A percentile compares a stretch with the other conserved stretches of the same genome.
Evolutionary conservation across 2,113 vertebrate species (phyloP).

Genomic region (Bujurquina vittata): DNA sequence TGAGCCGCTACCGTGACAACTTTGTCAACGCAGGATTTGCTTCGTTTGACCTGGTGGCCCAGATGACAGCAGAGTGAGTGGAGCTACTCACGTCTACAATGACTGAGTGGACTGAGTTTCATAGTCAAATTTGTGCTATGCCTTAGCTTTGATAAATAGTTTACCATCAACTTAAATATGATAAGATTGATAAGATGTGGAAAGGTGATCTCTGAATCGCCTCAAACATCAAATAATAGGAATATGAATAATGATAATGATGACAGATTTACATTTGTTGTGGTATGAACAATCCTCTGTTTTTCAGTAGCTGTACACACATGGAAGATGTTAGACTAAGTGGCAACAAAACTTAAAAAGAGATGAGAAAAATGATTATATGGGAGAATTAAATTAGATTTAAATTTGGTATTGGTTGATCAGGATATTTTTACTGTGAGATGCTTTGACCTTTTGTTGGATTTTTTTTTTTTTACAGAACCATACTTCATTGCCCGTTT

Average conservation of each 20-base stretch:
- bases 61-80: constrained; percentile 99
- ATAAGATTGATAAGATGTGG: constrained; percentile 28
- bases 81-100: constrained; percentile 50
- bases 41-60: constrained; percentile 97
- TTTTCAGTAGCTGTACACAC: background rate
- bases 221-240: background rate
- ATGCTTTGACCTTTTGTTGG: background rate
- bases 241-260: background rate
- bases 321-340: background rate
- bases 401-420: background rate
- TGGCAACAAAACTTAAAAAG: background rate
- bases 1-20: constrained; percentile 98
- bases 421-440: background rate
- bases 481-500: background rate
- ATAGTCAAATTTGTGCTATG: constrained; percentile 52
- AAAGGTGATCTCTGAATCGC: background rate
- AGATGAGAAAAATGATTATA: background rate
- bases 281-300: background rate
- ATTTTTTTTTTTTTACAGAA: background rate
- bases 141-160: constrained; percentile 58
- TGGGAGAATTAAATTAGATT: background rate
- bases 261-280: background rate
- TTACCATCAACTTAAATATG: constrained; percentile 32
- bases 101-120: constrained; percentile 53
- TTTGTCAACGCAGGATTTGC: constrained; percentile 96